phyloP scores from a whole-genome alignment of 1,140 invertebrate species.

The Tyrophagus putrescentiae region DNA sequence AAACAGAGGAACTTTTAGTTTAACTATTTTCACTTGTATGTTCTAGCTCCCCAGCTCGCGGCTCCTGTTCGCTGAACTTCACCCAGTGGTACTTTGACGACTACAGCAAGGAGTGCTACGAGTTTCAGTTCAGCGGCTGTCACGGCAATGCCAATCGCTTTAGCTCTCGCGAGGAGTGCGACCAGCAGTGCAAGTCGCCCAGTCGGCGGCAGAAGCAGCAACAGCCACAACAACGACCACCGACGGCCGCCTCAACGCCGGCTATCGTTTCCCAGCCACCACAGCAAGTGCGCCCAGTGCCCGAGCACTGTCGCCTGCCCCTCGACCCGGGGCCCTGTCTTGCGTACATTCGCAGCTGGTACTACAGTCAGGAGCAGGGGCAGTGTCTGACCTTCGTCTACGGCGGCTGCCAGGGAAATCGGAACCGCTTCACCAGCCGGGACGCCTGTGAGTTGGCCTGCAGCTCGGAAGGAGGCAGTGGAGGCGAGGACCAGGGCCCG shows the following conservation, averaged over 20 bases:
- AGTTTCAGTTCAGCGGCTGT: slow-evolving; percentile 67
- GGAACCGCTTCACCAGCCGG: slow-evolving; percentile 57
- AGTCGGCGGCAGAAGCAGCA: neutral
- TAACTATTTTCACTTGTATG: neutral
- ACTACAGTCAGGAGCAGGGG: slow-evolving; percentile 42
- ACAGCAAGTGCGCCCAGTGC: slow-evolving; percentile 17
- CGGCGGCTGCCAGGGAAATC: slow-evolving; percentile 68
- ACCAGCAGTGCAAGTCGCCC: slow-evolving; percentile 45
- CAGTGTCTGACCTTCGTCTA: slow-evolving; percentile 56
- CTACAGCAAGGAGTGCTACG: slow-evolving; percentile 54
- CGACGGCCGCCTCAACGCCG: neutral
- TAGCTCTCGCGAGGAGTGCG: slow-evolving; percentile 54
- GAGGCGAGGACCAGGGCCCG: neutral
- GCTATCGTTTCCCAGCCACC: neutral
- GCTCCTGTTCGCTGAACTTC: slow-evolving; percentile 50
- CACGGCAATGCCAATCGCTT: slow-evolving; percentile 79
- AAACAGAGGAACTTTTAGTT: neutral
- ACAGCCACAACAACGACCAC: neutral
- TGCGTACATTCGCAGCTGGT: slow-evolving; percentile 46
- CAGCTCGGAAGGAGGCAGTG: neutral
- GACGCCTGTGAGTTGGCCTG: slow-evolving; percentile 43
- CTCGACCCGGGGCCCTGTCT: slow-evolving; percentile 52
- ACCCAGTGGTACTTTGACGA: slow-evolving; percentile 62
- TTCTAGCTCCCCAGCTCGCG: slow-evolving; percentile 48
- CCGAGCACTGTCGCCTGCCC: slow-evolving; percentile 45